A percentile compares a stretch with the other conserved stretches of the same genome.
phyloP scores from a whole-genome alignment of 2,113 vertebrate genomes.

The Cyprinus carpio region DNA sequence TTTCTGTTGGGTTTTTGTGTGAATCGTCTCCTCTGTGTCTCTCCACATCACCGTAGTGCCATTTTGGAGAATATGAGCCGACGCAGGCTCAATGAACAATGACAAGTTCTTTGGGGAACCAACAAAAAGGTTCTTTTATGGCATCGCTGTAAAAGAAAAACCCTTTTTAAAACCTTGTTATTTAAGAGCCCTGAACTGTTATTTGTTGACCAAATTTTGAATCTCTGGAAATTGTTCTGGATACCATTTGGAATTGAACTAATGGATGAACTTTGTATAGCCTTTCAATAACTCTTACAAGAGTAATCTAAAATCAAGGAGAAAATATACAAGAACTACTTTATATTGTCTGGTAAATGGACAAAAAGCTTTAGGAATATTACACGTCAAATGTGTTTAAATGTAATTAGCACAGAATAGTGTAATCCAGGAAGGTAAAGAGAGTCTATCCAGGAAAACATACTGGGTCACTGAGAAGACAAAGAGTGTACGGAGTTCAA shows the following conservation, averaged over 20 bases:
- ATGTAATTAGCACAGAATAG: constrained; percentile 29
- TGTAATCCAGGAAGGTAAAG: constrained; percentile 34
- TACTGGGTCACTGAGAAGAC: constrained; percentile 40
- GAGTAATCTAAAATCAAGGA: not conserved
- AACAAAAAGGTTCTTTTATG: too few relatives aligned
- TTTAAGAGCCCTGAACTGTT: too few relatives aligned
- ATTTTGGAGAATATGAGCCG: too few relatives aligned
- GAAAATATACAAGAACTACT: not conserved
- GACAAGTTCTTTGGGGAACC: too few relatives aligned
- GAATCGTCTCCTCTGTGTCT: too few relatives aligned
- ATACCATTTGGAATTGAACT: too few relatives aligned
- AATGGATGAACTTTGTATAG: too few relatives aligned
- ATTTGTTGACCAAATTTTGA: not conserved
- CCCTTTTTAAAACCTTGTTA: too few relatives aligned
- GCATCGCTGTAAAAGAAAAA: too few relatives aligned
- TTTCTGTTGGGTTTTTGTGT: not conserved
- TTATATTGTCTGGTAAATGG: not conserved
- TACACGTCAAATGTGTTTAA: constrained; percentile 1
- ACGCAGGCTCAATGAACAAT: too few relatives aligned
- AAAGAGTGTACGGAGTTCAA: constrained; percentile 43
- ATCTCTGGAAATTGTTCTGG: not conserved
- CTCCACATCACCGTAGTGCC: too few relatives aligned
- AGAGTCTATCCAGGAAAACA: constrained; percentile 44
- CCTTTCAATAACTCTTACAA: not conserved
- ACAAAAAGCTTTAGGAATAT: not conserved